Percentiles rank a stretch among this genome's conserved stretches.
phyloP scores from a whole-genome alignment of 2,888 invertebrate genomes.

The Calameuta filiformis region DNA sequence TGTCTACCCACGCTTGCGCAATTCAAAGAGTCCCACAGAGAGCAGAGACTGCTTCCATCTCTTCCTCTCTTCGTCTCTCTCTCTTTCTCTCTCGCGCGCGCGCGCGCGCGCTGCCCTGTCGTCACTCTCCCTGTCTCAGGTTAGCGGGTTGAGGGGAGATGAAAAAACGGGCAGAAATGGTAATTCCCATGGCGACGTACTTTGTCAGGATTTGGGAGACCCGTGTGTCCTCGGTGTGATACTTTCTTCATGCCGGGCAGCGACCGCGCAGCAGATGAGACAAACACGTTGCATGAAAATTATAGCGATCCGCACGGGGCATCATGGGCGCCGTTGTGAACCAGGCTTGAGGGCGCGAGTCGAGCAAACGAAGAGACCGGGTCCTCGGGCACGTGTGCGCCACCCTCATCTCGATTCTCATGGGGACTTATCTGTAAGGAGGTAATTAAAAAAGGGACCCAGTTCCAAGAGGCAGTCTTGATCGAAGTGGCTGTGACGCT shows the following conservation, averaged over 20 bases:
- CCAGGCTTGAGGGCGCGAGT: not conserved
- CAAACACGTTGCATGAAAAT: conserved; percentile 1
- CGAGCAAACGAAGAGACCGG: not conserved
- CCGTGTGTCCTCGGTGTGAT: not conserved
- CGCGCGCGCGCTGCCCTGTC: not conserved
- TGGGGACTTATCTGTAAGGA: conserved; percentile 42
- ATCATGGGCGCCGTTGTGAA: not conserved
- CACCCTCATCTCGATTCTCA: conserved; percentile 15
- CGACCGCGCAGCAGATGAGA: conserved; percentile 2
- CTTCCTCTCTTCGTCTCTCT: not conserved
- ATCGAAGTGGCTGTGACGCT: not conserved
- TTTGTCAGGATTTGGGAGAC: conserved; percentile 12
- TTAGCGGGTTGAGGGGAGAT: not conserved
- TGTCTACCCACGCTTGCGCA: conserved; percentile 10
- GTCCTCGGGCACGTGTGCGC: not conserved
- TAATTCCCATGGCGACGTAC: conserved; percentile 2
- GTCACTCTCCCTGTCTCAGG: not conserved
- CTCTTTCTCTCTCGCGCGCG: not conserved
- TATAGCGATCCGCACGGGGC: not conserved
- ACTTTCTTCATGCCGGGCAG: conserved; percentile 2
- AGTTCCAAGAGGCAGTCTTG: not conserved
- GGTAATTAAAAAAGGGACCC: conserved; percentile 39
- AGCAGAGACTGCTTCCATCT: not conserved
- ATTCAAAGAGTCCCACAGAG: not conserved
- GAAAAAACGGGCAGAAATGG: conserved; percentile 7